Conservation (phyloP, 2,113 vertebrate species). For the Uropsilus gracilis region DNA sequence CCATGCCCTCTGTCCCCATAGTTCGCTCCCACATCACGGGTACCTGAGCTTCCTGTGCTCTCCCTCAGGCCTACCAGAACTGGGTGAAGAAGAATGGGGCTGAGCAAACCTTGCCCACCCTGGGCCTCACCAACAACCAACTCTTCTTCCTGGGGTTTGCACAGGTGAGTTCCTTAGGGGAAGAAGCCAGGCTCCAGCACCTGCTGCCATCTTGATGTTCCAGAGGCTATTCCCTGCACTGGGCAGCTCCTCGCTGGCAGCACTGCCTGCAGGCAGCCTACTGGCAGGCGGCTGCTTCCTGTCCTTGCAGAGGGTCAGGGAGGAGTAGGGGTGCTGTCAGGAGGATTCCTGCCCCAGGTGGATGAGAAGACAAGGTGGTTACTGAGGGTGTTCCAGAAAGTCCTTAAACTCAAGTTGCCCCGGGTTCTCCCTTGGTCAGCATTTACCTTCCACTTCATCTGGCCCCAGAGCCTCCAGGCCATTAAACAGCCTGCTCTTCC, state of each 20-base stretch:
- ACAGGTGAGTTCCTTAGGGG: conserved; percentile 88
- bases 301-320: not conserved
- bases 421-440: not conserved
- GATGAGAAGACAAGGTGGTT: not conserved
- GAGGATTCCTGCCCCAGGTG: no score
- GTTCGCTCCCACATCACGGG: rapidly evolving
- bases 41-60: not conserved
- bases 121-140: conserved; percentile 95
- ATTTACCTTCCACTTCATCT: not conserved
- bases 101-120: conserved; percentile 91
- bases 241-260: not conserved
- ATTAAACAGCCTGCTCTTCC: not conserved
- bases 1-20: not conserved
- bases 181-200: not conserved
- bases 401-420: not conserved
- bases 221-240: not conserved
- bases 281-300: rapidly evolving
- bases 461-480: not conserved
- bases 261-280: no score
- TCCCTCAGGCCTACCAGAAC: conserved; percentile 93
- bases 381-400: not conserved
- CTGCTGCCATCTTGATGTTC: not conserved
- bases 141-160: conserved; percentile 98
- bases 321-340: not conserved
- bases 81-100: conserved; percentile 94